These are phyloP conservation scores for Thymallus thymallus DNA, from an alignment of 2,113 vertebrate species.

Conservation along the genomic window DNA sequence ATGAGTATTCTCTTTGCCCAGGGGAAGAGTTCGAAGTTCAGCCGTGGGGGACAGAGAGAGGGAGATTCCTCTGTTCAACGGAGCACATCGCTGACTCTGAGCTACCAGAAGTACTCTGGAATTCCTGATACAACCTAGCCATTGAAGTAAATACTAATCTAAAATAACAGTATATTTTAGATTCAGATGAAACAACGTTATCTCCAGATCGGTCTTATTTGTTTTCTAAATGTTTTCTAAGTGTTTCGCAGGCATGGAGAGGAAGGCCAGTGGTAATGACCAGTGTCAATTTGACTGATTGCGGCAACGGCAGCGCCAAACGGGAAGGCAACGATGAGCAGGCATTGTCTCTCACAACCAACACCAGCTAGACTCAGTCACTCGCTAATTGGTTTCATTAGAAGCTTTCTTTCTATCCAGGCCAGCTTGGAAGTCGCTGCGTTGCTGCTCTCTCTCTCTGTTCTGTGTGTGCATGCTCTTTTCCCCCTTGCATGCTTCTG, in stretches of 20 bases:
- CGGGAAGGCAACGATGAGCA: not conserved
- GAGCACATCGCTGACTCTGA: not conserved
- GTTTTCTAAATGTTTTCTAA: conserved; percentile 1
- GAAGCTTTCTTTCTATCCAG: conserved; percentile 39
- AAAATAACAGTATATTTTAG: not conserved
- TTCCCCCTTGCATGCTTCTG: not conserved
- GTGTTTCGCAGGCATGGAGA: conserved; percentile 17
- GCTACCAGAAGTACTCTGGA: not conserved
- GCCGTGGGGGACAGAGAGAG: not conserved
- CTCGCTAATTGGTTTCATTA: conserved; percentile 63
- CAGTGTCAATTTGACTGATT: conserved; percentile 35
- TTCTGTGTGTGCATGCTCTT: no score
- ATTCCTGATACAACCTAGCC: not conserved
- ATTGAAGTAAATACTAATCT: not conserved
- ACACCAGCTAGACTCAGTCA: not conserved
- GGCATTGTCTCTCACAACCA: conserved; percentile 7
- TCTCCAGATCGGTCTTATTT: not conserved
- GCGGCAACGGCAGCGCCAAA: no score
- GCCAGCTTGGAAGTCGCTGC: conserved; percentile 52
- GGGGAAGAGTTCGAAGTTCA: conserved; percentile 18
- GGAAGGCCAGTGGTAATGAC: conserved; percentile 24
- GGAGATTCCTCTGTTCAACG: conserved; percentile 21
- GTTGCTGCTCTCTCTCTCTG: not conserved
- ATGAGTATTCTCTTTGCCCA: not conserved
- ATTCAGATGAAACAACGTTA: not conserved